Percentiles rank a stretch among this genome's conserved stretches.
Conservation (phyloP, 2,797 vertebrate species). For the Sternotherus odoratus region DNA sequence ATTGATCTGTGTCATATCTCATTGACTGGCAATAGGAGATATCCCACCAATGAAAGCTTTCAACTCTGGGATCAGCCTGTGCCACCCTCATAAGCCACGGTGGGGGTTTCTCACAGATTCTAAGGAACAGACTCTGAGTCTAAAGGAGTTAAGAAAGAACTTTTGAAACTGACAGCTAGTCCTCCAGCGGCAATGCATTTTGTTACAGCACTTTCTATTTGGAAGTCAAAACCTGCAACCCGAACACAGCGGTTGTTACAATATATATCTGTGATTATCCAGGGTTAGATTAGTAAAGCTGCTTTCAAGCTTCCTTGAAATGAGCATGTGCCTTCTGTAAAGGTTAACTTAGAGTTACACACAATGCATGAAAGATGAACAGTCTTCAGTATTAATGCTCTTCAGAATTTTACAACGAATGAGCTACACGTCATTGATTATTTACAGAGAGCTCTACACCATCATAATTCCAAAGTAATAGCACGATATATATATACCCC, state of each 20-base stretch:
- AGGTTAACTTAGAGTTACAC: constrained; percentile 75
- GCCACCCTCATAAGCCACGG: background rate
- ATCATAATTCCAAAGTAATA: constrained; percentile 70
- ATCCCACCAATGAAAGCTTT: constrained; percentile 26
- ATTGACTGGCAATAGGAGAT: constrained; percentile 13
- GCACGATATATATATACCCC: constrained; percentile 70
- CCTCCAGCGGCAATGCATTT: background rate
- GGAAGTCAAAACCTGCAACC: background rate
- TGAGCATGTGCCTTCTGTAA: constrained; percentile 58
- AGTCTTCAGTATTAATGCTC: constrained; percentile 48
- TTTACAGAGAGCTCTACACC: constrained; percentile 70
- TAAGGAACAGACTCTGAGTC: background rate
- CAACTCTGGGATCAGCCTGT: constrained; percentile 4
- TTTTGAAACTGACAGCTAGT: background rate
- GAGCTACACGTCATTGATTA: constrained; percentile 72
- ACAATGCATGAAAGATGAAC: constrained; percentile 72
- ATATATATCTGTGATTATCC: constrained; percentile 24
- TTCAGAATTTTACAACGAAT: constrained; percentile 70
- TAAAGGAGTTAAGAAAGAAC: background rate
- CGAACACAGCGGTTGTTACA: background rate
- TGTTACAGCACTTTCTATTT: background rate
- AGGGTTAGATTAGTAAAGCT: constrained; percentile 38
- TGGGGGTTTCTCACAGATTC: background rate
- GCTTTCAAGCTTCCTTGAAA: constrained; percentile 55
- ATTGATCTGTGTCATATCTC: background rate